Percentiles rank a stretch among this genome's conserved stretches.
Evolutionary conservation across 2,888 invertebrate genomes (phyloP).

Genomic region (Monopis laevigella): DNA sequence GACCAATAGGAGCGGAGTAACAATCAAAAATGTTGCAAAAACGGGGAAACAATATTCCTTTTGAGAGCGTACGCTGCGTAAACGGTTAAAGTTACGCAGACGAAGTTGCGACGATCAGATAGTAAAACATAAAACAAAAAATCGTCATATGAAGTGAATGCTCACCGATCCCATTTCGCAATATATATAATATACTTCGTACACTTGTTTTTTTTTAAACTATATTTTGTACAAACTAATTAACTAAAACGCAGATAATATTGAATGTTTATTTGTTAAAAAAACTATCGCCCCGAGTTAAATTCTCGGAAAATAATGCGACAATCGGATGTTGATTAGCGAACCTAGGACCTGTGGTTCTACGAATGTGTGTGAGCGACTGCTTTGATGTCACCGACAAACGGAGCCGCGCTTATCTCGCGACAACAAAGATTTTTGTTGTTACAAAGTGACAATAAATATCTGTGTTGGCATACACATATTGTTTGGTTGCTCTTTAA

Average conservation of each 20-base stretch:
- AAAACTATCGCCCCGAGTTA: not conserved
- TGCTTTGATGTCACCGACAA: slow-evolving; percentile 53
- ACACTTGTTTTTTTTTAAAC: not conserved
- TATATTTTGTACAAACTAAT: not conserved
- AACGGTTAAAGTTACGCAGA: too few species aligned
- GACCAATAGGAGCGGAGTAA: too few species aligned
- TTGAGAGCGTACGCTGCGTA: too few species aligned
- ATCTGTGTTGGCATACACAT: too few species aligned
- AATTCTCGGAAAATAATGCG: slow-evolving; percentile 9
- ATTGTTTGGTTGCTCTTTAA: too few species aligned
- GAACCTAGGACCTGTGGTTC: slow-evolving; percentile 48
- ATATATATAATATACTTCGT: not conserved
- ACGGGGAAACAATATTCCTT: too few species aligned
- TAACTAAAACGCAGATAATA: not conserved
- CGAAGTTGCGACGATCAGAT: too few species aligned
- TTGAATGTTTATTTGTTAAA: not conserved
- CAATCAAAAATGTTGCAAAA: too few species aligned
- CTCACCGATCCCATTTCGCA: too few species aligned
- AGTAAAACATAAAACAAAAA: too few species aligned
- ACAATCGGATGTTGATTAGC: slow-evolving; percentile 47
- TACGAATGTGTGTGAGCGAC: slow-evolving; percentile 37
- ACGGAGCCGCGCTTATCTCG: slow-evolving; percentile 57
- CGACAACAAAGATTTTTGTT: slow-evolving; percentile 10
- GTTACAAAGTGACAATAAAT: slow-evolving; percentile 10
- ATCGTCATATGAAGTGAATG: too few species aligned